Conservation (phyloP, 1,140 invertebrate species). For the Leguminivora glycinivorella region DNA sequence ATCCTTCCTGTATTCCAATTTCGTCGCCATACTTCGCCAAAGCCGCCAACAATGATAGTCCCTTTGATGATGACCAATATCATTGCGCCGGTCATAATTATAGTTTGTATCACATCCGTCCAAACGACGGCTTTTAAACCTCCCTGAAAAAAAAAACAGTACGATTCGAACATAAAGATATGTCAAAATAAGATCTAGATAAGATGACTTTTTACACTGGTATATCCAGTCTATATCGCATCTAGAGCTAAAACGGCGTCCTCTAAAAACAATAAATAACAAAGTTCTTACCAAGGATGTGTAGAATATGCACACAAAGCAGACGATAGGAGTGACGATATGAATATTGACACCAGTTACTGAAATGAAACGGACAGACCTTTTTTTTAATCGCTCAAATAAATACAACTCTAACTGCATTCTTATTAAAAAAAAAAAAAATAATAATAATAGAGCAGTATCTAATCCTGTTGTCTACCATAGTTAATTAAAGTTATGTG, state of each 20-base stretch:
- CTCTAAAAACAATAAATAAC: conserved; percentile 7
- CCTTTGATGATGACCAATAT: conserved; percentile 89
- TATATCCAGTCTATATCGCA: too few relatives aligned
- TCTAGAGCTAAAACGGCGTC: too few relatives aligned
- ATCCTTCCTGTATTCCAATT: conserved; percentile 86
- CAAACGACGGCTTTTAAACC: conserved; percentile 96
- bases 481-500: too few relatives aligned
- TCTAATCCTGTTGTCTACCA: too few relatives aligned
- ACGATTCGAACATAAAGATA: too few relatives aligned
- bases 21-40: conserved; percentile 83
- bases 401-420: too few relatives aligned
- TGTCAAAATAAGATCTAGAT: too few relatives aligned
- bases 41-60: conserved; percentile 87
- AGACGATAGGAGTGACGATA: conserved; percentile 89
- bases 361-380: conserved; percentile 69
- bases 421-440: too few relatives aligned
- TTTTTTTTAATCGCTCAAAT: not conserved
- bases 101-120: conserved; percentile 94
- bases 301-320: conserved; percentile 94
- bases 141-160: conserved; percentile 85
- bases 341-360: conserved; percentile 93
- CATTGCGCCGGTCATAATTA: conserved; percentile 92
- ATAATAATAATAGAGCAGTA: too few relatives aligned
- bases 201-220: too few relatives aligned
- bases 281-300: conserved; percentile 88